Conservation (phyloP, 2,113 vertebrate genomes). For the Alethe diademata region DNA sequence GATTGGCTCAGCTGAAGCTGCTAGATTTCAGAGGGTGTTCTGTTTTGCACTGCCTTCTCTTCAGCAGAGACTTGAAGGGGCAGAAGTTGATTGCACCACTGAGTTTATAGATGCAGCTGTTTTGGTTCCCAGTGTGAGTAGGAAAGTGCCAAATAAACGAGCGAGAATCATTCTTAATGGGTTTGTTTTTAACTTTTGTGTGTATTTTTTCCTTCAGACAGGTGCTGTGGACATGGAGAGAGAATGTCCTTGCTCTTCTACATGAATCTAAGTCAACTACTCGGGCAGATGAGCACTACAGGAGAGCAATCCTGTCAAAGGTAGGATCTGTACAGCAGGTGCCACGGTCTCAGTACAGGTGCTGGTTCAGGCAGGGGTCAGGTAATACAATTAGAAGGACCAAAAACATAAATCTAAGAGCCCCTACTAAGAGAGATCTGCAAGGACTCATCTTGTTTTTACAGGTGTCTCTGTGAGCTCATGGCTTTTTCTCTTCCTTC, state of each 20-base stretch:
- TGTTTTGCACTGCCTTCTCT: neutral
- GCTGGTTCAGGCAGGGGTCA: neutral
- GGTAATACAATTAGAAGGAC: neutral
- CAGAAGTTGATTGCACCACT: neutral
- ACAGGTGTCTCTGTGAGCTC: neutral
- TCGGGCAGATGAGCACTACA: constrained; percentile 72
- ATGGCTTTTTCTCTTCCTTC: neutral
- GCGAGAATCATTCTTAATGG: neutral
- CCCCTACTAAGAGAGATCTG: neutral
- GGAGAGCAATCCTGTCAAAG: constrained; percentile 72
- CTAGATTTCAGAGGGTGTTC: neutral
- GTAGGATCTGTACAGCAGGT: constrained; percentile 54
- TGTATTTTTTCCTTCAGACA: constrained; percentile 54
- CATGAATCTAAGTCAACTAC: constrained; percentile 37
- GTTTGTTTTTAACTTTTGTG: neutral
- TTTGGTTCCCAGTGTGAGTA: neutral
- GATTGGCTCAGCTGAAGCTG: neutral
- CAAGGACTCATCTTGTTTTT: neutral
- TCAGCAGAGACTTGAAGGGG: neutral
- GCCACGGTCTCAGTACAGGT: neutral
- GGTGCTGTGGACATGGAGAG: constrained; percentile 74
- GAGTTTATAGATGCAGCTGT: neutral
- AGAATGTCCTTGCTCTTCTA: constrained; percentile 51
- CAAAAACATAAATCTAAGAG: neutral
- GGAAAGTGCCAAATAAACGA: neutral